Conservation (phyloP, 2,797 vertebrate genomes). For the Spinibarbus caldwelli region DNA sequence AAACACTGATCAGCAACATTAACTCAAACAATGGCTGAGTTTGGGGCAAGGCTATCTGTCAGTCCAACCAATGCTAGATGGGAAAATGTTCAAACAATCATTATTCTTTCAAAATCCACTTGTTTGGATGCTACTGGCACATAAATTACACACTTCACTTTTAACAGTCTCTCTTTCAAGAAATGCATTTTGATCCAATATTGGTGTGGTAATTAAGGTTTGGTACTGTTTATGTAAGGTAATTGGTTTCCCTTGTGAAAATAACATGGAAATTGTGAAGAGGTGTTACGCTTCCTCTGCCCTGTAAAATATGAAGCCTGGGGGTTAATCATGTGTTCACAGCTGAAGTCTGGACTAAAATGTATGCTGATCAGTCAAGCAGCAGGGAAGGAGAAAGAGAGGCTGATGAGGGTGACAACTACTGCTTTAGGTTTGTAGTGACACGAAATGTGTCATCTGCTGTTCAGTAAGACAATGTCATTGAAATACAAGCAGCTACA, state of each 20-base stretch:
- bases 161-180: not conserved
- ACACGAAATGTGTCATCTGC: not conserved
- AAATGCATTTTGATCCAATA: constrained; percentile 11
- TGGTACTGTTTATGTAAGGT: constrained; percentile 40
- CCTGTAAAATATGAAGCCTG: constrained; percentile 47
- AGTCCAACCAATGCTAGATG: not conserved
- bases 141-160: not conserved
- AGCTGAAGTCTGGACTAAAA: constrained; percentile 1
- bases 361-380: not conserved
- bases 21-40: not conserved
- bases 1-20: not conserved
- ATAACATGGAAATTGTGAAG: constrained; percentile 50
- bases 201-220: constrained; percentile 41
- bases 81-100: not conserved
- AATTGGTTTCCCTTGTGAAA: constrained; percentile 44
- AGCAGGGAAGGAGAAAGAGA: constrained; percentile 1
- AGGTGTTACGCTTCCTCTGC: constrained; percentile 22
- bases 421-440: not conserved
- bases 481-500: not conserved
- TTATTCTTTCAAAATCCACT: constrained; percentile 15
- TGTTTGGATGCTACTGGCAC: constrained; percentile 1
- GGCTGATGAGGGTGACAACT: not conserved
- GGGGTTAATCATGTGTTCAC: constrained; percentile 8
- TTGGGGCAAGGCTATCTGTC: not conserved
- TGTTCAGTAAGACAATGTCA: not conserved